A percentile compares a stretch with the other conserved stretches of the same genome.
Evolutionary conservation across 2,888 invertebrate species (phyloP).

Genomic region (Microchrysa polita): DNA sequence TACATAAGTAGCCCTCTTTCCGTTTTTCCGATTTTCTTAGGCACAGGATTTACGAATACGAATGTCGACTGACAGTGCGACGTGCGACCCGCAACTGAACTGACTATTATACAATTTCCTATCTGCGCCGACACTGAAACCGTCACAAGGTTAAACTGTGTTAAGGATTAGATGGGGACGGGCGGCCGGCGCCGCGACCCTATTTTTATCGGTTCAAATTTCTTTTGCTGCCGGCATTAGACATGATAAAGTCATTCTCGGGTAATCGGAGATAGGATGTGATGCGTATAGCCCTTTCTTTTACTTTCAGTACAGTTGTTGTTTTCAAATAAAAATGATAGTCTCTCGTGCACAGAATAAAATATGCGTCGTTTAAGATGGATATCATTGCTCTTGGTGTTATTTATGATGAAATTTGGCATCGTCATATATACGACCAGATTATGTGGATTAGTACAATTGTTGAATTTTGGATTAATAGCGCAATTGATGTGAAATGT

Average conservation of each 20-base stretch:
- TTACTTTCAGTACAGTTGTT: background rate
- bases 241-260: conserved; percentile 3
- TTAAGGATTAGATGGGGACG: conserved; percentile 4
- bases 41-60: background rate
- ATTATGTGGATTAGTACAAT: background rate
- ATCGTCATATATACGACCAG: background rate
- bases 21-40: conserved; percentile 16
- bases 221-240: background rate
- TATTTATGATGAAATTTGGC: background rate
- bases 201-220: conserved; percentile 4
- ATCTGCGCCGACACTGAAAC: background rate
- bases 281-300: background rate
- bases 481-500: too few relatives aligned
- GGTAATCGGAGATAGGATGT: background rate
- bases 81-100: background rate
- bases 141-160: background rate
- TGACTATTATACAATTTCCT: too few relatives aligned
- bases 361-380: background rate
- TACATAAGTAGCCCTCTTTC: conserved; percentile 38
- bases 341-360: background rate
- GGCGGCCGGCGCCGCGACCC: too few relatives aligned
- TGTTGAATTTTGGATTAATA: too few relatives aligned
- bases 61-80: background rate
- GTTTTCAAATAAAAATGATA: background rate
- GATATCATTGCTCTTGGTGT: conserved; percentile 1